Evolutionary conservation across 1,140 invertebrate species (phyloP).

Genomic region (Drosophila ficusphila): DNA sequence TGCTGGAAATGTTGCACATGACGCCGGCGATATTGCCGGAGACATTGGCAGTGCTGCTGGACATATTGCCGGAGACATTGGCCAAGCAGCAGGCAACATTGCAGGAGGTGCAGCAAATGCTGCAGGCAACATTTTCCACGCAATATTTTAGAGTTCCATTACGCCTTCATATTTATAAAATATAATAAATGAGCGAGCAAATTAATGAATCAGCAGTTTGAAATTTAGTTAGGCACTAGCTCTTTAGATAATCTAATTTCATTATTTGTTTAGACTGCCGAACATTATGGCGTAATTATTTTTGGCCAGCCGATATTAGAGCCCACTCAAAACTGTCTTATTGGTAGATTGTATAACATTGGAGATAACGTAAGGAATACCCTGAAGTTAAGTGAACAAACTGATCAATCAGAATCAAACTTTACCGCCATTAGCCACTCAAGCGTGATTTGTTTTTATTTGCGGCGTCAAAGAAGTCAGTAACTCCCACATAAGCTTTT

Average conservation of each 20-base stretch:
- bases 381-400: constrained; percentile 11
- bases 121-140: constrained; percentile 4
- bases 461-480: constrained; percentile 18
- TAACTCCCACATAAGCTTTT: neutral
- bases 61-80: constrained; percentile 4
- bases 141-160: constrained; percentile 5
- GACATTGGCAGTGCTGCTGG: constrained; percentile 8
- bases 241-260: no score
- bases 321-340: neutral
- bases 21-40: constrained; percentile 5
- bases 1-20: neutral
- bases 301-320: neutral
- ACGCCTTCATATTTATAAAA: neutral
- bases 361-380: constrained; percentile 14
- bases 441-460: constrained; percentile 37
- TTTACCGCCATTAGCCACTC: constrained; percentile 28
- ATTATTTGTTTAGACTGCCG: neutral
- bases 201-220: neutral
- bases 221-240: neutral
- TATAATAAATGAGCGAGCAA: constrained; percentile 9
- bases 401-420: constrained; percentile 36
- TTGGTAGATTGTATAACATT: neutral
- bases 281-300: neutral
- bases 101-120: constrained; percentile 4
- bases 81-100: neutral